These are phyloP conservation scores for Forbesichthys papilliferus DNA, from an alignment of 2,113 vertebrate genomes.

Conservation along the genomic window DNA sequence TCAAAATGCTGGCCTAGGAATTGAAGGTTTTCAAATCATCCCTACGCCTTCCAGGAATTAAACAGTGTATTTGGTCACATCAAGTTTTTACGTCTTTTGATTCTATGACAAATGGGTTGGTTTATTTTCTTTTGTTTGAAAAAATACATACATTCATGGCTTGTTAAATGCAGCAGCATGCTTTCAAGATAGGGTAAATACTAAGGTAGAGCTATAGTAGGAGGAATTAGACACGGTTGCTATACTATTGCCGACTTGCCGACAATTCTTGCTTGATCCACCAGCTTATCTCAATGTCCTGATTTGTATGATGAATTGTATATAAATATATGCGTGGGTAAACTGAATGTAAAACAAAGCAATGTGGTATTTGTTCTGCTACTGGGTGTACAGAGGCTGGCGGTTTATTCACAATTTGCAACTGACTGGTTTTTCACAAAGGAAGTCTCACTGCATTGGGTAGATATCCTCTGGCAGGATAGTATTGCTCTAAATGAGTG, in stretches of 20 bases:
- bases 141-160: not conserved
- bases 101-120: not conserved
- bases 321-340: conserved; percentile 4
- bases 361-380: conserved; percentile 27
- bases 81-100: not conserved
- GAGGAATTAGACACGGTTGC: not conserved
- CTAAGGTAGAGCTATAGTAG: not conserved
- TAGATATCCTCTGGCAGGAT: conserved; percentile 17
- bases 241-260: not conserved
- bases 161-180: not conserved
- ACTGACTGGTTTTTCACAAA: conserved; percentile 23
- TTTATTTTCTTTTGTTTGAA: not conserved
- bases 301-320: conserved; percentile 1
- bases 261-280: conserved; percentile 9
- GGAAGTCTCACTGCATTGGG: conserved; percentile 24
- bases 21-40: not conserved
- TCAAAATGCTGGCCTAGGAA: not conserved
- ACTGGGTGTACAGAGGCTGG: not conserved
- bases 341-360: conserved; percentile 9
- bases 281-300: not conserved
- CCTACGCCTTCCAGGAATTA: not conserved
- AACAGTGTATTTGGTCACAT: not conserved
- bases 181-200: not conserved
- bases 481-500: conserved; percentile 29
- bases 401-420: conserved; percentile 14